Conservation (phyloP, 2,113 vertebrate genomes). For the Bubo scandiacus region DNA sequence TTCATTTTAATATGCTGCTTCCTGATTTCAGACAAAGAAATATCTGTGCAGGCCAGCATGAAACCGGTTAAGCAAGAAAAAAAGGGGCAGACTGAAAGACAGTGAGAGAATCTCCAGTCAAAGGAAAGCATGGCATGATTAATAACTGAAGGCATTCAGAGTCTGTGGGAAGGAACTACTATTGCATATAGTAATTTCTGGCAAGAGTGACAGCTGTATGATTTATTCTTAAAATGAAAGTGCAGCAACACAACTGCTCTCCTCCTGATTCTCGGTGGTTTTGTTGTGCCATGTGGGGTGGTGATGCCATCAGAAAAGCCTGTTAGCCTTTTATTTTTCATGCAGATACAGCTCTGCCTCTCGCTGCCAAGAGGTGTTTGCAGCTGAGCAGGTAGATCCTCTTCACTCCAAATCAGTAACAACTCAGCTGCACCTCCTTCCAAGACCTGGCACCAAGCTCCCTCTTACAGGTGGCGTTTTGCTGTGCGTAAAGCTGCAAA, state of each 20-base stretch:
- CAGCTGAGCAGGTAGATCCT: neutral
- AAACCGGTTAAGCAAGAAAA: slow-evolving; percentile 55
- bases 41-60: slow-evolving; percentile 35
- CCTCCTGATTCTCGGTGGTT: neutral
- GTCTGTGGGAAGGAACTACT: neutral
- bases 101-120: neutral
- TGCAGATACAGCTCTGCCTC: neutral
- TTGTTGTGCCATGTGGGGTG: neutral
- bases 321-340: neutral
- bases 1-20: slow-evolving; percentile 29
- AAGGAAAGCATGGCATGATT: neutral
- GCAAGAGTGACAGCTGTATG: neutral
- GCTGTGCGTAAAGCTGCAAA: neutral
- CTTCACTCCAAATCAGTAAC: neutral
- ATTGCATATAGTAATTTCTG: neutral
- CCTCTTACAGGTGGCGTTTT: neutral
- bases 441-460: neutral
- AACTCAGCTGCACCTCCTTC: neutral
- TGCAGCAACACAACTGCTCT: neutral
- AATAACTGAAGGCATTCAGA: neutral
- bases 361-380: neutral
- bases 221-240: neutral
- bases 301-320: neutral
- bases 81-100: neutral
- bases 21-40: slow-evolving; percentile 54